Conservation (phyloP, 2,113 vertebrate genomes). For the Mastomys coucha region DNA sequence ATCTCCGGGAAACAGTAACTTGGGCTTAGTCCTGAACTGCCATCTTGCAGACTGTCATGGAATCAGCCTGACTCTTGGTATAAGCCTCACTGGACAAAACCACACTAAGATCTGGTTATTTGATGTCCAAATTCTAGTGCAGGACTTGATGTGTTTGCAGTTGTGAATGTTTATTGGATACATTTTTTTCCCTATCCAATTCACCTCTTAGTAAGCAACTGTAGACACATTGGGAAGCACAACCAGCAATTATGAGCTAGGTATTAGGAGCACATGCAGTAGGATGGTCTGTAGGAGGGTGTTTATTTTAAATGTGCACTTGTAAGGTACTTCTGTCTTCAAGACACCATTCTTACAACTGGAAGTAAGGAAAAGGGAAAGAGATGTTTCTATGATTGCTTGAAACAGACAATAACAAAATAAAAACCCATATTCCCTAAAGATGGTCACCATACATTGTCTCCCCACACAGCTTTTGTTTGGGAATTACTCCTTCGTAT, state of each 20-base stretch:
- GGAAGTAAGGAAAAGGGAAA: conserved; percentile 23
- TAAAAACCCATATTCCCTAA: not conserved
- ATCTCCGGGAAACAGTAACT: no score
- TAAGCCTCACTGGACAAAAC: not conserved
- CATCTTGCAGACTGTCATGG: no score
- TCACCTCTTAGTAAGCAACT: not conserved
- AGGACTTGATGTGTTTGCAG: conserved; percentile 21
- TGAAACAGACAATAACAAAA: not conserved
- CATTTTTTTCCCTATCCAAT: not conserved
- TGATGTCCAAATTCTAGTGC: not conserved
- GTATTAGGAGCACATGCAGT: not conserved
- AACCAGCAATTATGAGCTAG: not conserved
- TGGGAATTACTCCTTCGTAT: not conserved
- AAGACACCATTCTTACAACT: not conserved
- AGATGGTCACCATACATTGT: not conserved
- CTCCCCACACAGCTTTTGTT: not conserved
- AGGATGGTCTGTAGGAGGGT: not conserved
- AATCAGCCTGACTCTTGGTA: not conserved
- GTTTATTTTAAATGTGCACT: conserved; percentile 35
- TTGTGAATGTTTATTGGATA: not conserved
- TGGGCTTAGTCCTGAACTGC: no score
- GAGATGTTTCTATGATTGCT: not conserved
- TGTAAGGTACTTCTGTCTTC: not conserved
- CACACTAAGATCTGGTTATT: not conserved
- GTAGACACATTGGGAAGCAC: not conserved